Percentiles rank a stretch among this genome's conserved stretches.
These are phyloP conservation scores for Acronicta alni DNA, from an alignment of 2,888 invertebrate species.

Conservation along the genomic window DNA sequence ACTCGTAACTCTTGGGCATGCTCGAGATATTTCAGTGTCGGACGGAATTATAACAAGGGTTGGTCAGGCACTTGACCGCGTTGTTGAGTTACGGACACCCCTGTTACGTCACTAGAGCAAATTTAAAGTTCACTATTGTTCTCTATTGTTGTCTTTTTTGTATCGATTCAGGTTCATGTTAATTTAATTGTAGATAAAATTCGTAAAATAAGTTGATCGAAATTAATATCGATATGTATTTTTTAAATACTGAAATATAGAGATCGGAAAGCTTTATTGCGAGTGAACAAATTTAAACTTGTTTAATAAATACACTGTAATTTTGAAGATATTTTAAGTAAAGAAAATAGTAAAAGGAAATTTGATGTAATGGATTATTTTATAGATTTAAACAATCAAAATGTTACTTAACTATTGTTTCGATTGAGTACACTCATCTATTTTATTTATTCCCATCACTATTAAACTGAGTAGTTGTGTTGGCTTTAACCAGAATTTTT, in stretches of 20 bases:
- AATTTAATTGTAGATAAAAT: background rate
- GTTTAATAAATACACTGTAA: too few species aligned
- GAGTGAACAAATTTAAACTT: too few species aligned
- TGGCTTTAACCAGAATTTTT: constrained; percentile 6
- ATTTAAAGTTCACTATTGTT: constrained; percentile 27
- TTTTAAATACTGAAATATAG: too few species aligned
- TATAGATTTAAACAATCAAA: background rate
- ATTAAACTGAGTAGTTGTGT: constrained; percentile 11
- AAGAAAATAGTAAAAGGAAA: too few species aligned
- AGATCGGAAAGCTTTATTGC: too few species aligned
- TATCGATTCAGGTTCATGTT: too few species aligned
- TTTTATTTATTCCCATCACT: constrained; percentile 12
- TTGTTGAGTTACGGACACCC: constrained; percentile 56
- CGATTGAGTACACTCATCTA: background rate
- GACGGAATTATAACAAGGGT: constrained; percentile 68
- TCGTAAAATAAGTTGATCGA: too few species aligned
- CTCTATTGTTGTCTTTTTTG: constrained; percentile 6
- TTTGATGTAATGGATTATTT: too few species aligned
- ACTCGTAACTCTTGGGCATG: constrained; percentile 43
- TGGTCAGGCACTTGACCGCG: constrained; percentile 64
- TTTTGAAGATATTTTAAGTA: too few species aligned
- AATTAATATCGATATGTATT: too few species aligned
- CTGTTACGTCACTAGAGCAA: constrained; percentile 33
- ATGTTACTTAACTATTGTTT: background rate
- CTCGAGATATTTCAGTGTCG: constrained; percentile 64